phyloP scores from a whole-genome alignment of 2,888 invertebrate genomes.

The Drosophila mimica region DNA sequence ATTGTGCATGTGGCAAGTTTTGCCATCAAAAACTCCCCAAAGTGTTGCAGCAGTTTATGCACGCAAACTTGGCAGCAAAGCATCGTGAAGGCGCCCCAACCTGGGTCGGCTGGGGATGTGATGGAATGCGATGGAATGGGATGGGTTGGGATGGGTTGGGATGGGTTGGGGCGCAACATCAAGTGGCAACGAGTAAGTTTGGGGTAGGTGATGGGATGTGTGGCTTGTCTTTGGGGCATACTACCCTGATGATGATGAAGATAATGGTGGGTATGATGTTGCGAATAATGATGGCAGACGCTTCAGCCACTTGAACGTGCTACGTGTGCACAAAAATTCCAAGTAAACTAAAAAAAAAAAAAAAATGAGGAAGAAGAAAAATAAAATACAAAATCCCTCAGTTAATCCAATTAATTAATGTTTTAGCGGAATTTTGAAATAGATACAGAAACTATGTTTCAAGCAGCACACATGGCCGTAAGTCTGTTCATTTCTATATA shows the following conservation, averaged over 20 bases:
- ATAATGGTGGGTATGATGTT: conserved; percentile 25
- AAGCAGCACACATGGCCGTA: conserved; percentile 1
- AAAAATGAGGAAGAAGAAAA: conserved; percentile 23
- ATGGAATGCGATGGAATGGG: neutral
- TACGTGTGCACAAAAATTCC: conserved; percentile 12
- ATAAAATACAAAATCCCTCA: conserved; percentile 53
- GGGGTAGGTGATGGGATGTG: neutral
- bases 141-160: neutral
- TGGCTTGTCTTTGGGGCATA: conserved; percentile 26
- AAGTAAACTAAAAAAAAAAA: conserved; percentile 13
- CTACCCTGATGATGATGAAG: conserved; percentile 19
- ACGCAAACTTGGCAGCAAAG: conserved; percentile 61
- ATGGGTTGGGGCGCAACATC: neutral
- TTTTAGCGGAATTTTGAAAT: conserved; percentile 52
- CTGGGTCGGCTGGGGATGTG: neutral
- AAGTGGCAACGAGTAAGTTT: neutral
- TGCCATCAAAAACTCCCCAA: conserved; percentile 70
- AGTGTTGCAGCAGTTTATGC: conserved; percentile 74
- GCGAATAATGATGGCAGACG: conserved; percentile 23
- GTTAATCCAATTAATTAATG: conserved; percentile 67
- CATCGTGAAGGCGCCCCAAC: conserved; percentile 41
- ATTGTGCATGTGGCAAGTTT: conserved; percentile 65
- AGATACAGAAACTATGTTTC: conserved; percentile 26
- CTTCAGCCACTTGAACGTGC: neutral
- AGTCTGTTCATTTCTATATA: neutral